Evolutionary conservation across 2,113 vertebrate genomes (phyloP).

Genomic region (Cheirogaleus medius): DNA sequence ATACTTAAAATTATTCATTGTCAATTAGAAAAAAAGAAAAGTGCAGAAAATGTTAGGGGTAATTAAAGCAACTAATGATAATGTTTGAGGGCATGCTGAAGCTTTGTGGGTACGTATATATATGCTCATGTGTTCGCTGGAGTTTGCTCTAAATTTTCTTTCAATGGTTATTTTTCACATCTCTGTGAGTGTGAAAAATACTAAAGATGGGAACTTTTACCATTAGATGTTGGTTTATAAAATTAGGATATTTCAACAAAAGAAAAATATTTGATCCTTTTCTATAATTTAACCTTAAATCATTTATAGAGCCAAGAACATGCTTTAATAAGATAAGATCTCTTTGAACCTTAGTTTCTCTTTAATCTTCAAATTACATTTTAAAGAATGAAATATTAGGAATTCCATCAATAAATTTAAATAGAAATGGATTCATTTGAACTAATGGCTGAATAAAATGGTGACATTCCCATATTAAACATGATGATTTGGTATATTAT

Average conservation of each 20-base stretch:
- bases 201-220: neutral
- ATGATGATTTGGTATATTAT: conserved; percentile 85
- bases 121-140: neutral
- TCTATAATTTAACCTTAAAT: conserved; percentile 70
- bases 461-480: conserved; percentile 86
- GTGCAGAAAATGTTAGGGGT: neutral
- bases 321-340: conserved; percentile 71
- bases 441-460: conserved; percentile 85
- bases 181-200: conserved; percentile 46
- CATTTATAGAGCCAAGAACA: conserved; percentile 66
- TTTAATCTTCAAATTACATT: conserved; percentile 82
- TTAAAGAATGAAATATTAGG: conserved; percentile 87
- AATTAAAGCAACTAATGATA: conserved; percentile 51
- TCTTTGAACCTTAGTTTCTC: conserved; percentile 80
- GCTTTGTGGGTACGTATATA: neutral
- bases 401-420: conserved; percentile 89
- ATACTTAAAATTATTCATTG: conserved; percentile 56
- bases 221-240: conserved; percentile 58
- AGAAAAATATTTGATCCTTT: conserved; percentile 73
- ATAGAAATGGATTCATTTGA: conserved; percentile 85
- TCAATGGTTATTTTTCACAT: conserved; percentile 56
- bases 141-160: conserved; percentile 28
- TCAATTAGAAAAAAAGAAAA: conserved; percentile 36
- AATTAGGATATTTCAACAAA: conserved; percentile 52
- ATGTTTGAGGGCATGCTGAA: neutral